phyloP scores from a whole-genome alignment of 2,113 vertebrate genomes.

The Sinosuthora webbiana region DNA sequence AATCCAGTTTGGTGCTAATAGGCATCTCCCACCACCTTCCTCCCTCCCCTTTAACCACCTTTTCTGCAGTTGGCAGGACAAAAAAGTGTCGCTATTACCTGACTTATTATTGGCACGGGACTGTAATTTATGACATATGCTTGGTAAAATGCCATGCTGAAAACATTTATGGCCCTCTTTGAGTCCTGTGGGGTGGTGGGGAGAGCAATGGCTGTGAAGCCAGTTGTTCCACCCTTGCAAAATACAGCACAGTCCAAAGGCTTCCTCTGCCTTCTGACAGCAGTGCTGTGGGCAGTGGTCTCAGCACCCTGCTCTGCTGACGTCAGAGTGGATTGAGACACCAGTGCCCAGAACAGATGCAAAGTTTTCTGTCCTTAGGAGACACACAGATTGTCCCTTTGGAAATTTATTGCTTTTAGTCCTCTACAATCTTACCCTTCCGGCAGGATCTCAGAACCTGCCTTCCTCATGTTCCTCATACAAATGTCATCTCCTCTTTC shows the following conservation, averaged over 20 bases:
- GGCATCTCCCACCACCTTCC: neutral
- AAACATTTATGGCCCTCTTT: slow-evolving; percentile 60
- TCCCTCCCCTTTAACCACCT: slow-evolving; percentile 44
- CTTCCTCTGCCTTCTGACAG: neutral
- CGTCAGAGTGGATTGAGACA: neutral
- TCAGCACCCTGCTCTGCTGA: accelerated
- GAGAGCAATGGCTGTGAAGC: neutral
- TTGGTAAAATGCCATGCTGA: slow-evolving; percentile 55
- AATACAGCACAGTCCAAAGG: neutral
- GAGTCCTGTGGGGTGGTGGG: neutral
- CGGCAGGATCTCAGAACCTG: neutral
- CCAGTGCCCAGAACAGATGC: neutral
- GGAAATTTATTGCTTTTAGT: neutral
- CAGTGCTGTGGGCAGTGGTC: neutral
- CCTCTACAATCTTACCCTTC: neutral
- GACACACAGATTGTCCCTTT: neutral
- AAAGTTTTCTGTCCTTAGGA: neutral
- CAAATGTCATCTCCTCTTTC: neutral
- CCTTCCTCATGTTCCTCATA: neutral
- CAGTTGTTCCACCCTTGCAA: slow-evolving; percentile 2
- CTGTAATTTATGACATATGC: slow-evolving; percentile 51
- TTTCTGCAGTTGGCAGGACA: slow-evolving; percentile 58
- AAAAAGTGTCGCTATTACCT: slow-evolving; percentile 53
- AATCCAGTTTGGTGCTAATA: slow-evolving; percentile 63
- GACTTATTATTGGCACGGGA: slow-evolving; percentile 62